Base-by-base conservation (phyloP, 1,140 invertebrate genomes). In the Drosophila athabasca region DNA sequence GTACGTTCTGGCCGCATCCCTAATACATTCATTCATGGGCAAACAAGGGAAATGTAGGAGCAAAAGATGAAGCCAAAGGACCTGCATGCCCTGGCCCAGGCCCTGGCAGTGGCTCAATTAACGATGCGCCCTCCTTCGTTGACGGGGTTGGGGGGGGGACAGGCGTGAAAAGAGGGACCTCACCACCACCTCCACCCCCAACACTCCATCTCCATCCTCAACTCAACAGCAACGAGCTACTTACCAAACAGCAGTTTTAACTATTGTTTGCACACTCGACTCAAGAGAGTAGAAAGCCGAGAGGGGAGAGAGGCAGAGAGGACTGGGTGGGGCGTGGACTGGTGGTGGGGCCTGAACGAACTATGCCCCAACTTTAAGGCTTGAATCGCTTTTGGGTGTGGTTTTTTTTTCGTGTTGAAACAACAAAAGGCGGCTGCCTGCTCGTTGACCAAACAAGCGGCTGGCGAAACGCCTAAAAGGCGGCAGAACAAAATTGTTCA, bases 171-270 rank as follows among this genome's bases (percentile, higher is more conserved):
- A 76, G 57, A 59, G 74, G 43, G 60, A 45, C 8, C n/a, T 45
- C 8, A 31, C 15, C 15, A 2, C 29, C 29, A 31, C 6, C 1
- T 2, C 29, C 26, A 29, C 7, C 2, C 7, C 26, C 43, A 24
- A 24, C 53, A 61, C 54, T 57, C 50, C 13, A 31, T 19, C 31
- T 3, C 31, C 31, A 3, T 11, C 31, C 35, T n/a, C n/a, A n/a
- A 39, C 35, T 39, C 35, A 13, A 39, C 11, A 46, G 49, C 67
- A 59, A 59, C 26, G 61, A 73, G 75, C 78, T 82, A 76, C 83
- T 87, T 83, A 79, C 62, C 78, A 73, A 87, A 87, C 83, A 87
- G 82, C 84, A 87, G 84, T 87, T 87, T 87, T 87, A 88, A 87
- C 82, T 87, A 88, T 87, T 87, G 83, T 87, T 87, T 87, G 79